A percentile compares a stretch with the other conserved stretches of the same genome.
Evolutionary conservation across 2,888 invertebrate species (phyloP).

Genomic region (Epinotia ramella): DNA sequence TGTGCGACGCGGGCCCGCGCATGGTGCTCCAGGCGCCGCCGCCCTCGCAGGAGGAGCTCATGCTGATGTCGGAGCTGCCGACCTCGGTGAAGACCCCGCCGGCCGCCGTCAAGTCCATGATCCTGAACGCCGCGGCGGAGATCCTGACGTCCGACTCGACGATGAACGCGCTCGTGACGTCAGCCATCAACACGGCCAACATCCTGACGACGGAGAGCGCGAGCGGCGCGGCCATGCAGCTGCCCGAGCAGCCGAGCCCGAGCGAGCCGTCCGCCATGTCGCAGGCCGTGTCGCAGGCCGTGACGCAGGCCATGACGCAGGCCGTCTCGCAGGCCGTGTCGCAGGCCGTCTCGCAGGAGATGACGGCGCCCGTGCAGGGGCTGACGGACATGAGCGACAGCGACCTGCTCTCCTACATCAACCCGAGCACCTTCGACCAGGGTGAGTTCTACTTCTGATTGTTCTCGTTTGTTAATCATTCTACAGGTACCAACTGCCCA

Average conservation of each 20-base stretch:
- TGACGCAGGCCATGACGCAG: slow-evolving; percentile 79
- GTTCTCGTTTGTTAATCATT: slow-evolving; percentile 11
- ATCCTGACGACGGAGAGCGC: slow-evolving; percentile 73
- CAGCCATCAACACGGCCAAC: slow-evolving; percentile 81
- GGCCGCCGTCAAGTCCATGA: slow-evolving; percentile 90
- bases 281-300: slow-evolving; percentile 82
- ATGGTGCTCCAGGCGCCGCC: slow-evolving; percentile 58
- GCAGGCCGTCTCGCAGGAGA: slow-evolving; percentile 81
- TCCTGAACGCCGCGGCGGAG: slow-evolving; percentile 90
- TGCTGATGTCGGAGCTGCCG: slow-evolving; percentile 75
- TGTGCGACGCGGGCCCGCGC: slow-evolving; percentile 66
- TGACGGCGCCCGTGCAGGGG: slow-evolving; percentile 88
- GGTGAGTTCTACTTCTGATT: slow-evolving; percentile 80
- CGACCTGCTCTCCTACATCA: slow-evolving; percentile 94
- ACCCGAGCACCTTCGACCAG: slow-evolving; percentile 95
- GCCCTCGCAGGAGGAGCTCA: slow-evolving; percentile 66
- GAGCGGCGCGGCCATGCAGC: slow-evolving; percentile 55
- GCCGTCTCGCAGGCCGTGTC: slow-evolving; percentile 81
- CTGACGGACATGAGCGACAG: slow-evolving; percentile 94
- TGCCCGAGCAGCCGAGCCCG: slow-evolving; percentile 61
- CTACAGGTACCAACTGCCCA: background rate
- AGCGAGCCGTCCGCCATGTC: slow-evolving; percentile 77
- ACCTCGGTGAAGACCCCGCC: slow-evolving; percentile 83
- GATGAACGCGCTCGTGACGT: slow-evolving; percentile 85
- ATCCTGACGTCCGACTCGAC: slow-evolving; percentile 87